Evolutionary conservation across 2,888 invertebrate genomes (phyloP), one percentile per base, ranked within the genome.

Genomic region (Philaethria dido): DNA sequence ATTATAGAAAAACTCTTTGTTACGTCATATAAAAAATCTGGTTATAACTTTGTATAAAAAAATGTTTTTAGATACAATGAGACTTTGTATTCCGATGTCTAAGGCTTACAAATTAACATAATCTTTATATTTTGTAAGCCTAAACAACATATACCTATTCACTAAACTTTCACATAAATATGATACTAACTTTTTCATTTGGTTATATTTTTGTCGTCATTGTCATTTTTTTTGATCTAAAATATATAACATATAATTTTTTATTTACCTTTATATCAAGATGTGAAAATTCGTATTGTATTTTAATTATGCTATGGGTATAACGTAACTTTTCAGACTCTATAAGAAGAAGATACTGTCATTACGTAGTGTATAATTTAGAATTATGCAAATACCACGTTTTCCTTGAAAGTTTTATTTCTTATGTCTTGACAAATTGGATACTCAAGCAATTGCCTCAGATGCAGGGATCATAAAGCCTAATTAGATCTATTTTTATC

Each of bases 381-480:
- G 29, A 52, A 52, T 33, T 16, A 52, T 52, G 52, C 52, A 52
- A 52, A 52, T 11, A 33, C 52, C 16, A 16, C 16, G 29, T 29
- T 16, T 3, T 11, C 16, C 11, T 16, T 29, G 1, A 52, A 52
- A 29, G 29, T 8, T 29, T 16, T 29, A 52, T 52, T 52, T 52
- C 52, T 33, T 33, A 25, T 13, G n/a, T 50, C 52, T 52, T 14
- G 8, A 52, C 16, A 11, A 33, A 52, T 52, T 52, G 3, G n/a
- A 29, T 44, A 16, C n/a, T 50, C 50, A n/a, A 50, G 52, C 52
- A 29, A 52, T 50, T 13, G 29, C 16, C 29, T 29, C 11, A 33
- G 52, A 52, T 52, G 52, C n/a, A 52, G 11, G 29, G 52, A 52
- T 52, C 29, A 52, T 57, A 42, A 57, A 42, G 42, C 22, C 16